Evolutionary conservation across 2,888 invertebrate genomes (phyloP), one percentile per base, ranked within the genome.

Genomic region (Amphimallon solstitiale): DNA sequence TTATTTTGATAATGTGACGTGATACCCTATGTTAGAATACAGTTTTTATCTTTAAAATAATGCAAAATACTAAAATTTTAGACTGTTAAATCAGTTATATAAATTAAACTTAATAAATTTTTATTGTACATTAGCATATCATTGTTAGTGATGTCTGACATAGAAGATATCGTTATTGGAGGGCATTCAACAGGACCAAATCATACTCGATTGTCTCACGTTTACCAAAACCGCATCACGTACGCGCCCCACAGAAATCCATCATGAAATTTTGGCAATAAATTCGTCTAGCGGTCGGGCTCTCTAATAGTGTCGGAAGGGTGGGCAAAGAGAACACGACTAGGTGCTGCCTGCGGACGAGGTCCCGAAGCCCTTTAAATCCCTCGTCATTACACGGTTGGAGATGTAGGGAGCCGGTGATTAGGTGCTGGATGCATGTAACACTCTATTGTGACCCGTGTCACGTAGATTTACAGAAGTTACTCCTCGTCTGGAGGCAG

Each of bases 391-490:
- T 51, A 51, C 51, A 51, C 51, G 51, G 15, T 35, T 51, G 51
- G 51, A 51, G 51, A 51, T 51, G 51, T 51, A 51, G 51, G 51
- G 12, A 51, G 51, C 35, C 51, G 51, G 51, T 51, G 51, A 51
- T 51, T 51, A 37, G 51, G 51, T 51, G 35, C 51, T 51, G 51
- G 51, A 51, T 51, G 51, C 51, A 51, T 35, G 51, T 51, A 17
- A 51, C 51, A 51, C 34, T 34, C 51, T 37, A 51, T 51, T 51
- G 51, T 51, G 51, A 51, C 51, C 51, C 51, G 51, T 51, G 51
- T 51, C 51, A 51, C 51, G 51, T 51, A 51, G 51, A 51, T 51
- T 51, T 51, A 51, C 51, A 51, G 51, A 51, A 51, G 51, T 35
- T 51, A 51, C 12, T 51, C 9, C 17, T 15, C 49, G 49, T 29